Base-by-base conservation (phyloP, 2,888 invertebrate species). In the Allacma fusca region DNA sequence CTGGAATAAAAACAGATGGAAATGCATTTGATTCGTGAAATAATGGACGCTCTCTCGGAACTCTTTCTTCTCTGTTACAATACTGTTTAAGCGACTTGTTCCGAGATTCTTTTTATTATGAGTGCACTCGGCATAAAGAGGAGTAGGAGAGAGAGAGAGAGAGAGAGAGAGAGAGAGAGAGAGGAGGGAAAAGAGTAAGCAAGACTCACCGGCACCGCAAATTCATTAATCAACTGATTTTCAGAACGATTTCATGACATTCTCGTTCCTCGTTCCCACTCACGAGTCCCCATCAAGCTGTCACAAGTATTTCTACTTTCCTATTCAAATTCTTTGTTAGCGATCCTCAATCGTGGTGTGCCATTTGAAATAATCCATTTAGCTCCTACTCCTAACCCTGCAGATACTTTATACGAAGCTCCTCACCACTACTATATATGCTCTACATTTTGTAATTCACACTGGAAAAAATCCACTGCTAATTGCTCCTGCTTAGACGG, bases 211-310 rank as follows among this genome's bases (percentile, higher is more conserved):
- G 62, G 28, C 67, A 68, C 75, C 75, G 68, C 75, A 67, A 68
- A 75, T 67, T 75, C 65, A 75, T 75, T 75, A 75, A 75, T 75
- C 75, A 75, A 50, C 44, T 65, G 68, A 75, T 75, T 75, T 75
- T 75, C 28, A 43, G 68, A 75, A 75, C 67, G 68, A 75, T 78
- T 75, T 75, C 78, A 78, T 75, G 71, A 65, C 40, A 75, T 70
- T 64, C 78, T 44, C 67, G n/a, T 74, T 69, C 34, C 71, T 75
- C 69, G 64, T 34, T 64, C 71, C 78, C 69, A 72, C 62, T 64
- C 75, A 75, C 64, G 24, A 71, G 29, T 71, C 71, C 67, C 65
- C 72, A 71, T 64, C 62, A 72, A 26, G 44, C 71, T 77, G 72
- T 77, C 71, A 57, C 34, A 43, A 71, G 29, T 62, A 70, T 19